Percentiles rank a stretch among this genome's conserved stretches.
Evolutionary conservation across 1,140 invertebrate species (phyloP).

Genomic region (Heterodera carotae): DNA sequence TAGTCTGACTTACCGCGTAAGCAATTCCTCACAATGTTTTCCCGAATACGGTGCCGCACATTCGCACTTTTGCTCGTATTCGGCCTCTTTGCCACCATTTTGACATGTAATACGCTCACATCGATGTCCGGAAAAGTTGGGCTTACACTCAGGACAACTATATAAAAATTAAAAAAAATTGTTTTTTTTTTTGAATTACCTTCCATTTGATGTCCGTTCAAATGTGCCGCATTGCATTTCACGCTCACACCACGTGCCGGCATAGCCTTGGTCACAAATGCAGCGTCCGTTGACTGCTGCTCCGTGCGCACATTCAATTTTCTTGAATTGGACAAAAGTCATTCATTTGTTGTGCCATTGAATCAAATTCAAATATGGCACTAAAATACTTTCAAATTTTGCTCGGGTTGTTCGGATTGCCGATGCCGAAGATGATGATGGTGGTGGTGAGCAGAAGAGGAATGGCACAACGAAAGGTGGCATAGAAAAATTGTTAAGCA

Average conservation of each 20-base stretch:
- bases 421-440: neutral
- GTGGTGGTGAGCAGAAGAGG: neutral
- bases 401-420: neutral
- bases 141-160: conserved; percentile 50
- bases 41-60: conserved; percentile 51
- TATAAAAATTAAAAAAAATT: neutral
- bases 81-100: conserved; percentile 40
- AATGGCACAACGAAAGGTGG: neutral
- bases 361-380: neutral
- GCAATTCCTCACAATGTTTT: conserved; percentile 48
- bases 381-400: neutral
- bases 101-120: conserved; percentile 50
- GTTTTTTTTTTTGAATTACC: conserved; percentile 24
- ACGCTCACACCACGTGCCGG: conserved; percentile 53
- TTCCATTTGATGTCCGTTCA: conserved; percentile 49
- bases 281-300: conserved; percentile 38
- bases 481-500: neutral
- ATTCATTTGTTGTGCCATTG: neutral
- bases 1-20: conserved; percentile 21
- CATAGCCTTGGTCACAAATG: conserved; percentile 45
- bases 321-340: neutral
- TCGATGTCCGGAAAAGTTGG: conserved; percentile 42
- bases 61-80: conserved; percentile 41
- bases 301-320: conserved; percentile 34
- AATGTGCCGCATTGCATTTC: conserved; percentile 50